Percentiles rank a stretch among this genome's conserved stretches.
These are phyloP conservation scores for Lysiphlebus fabarum DNA, from an alignment of 1,140 invertebrate genomes.

Conservation along the genomic window DNA sequence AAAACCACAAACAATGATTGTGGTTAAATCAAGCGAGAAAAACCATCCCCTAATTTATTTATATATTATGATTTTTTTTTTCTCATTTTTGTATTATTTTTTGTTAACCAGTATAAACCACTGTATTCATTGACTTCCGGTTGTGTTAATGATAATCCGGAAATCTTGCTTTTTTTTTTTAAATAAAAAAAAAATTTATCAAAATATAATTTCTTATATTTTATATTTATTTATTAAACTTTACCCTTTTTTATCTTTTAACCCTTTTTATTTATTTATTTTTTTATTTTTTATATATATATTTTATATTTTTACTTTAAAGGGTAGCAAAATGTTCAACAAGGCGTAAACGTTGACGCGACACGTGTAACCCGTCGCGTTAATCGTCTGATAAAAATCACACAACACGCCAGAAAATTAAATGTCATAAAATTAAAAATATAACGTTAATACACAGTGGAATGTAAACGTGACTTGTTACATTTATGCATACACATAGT, in stretches of 20 bases:
- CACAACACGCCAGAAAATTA: conserved; percentile 45
- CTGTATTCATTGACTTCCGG: conserved; percentile 17
- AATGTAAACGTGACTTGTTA: conserved; percentile 13
- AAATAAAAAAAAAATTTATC: conserved; percentile 12
- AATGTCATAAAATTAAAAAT: conserved; percentile 32
- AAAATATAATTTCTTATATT: too few relatives aligned
- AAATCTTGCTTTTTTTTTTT: conserved; percentile 2
- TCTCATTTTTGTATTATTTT: too few relatives aligned
- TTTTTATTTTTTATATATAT: neutral
- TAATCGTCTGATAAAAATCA: conserved; percentile 58
- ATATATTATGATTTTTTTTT: too few relatives aligned
- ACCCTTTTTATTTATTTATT: neutral
- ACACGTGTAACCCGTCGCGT: conserved; percentile 51
- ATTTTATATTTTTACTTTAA: conserved; percentile 21
- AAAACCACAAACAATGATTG: conserved; percentile 40
- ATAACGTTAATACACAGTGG: conserved; percentile 12
- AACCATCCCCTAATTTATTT: neutral
- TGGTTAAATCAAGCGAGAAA: conserved; percentile 22
- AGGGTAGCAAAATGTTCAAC: conserved; percentile 25
- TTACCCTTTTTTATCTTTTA: neutral
- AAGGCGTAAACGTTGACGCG: conserved; percentile 47
- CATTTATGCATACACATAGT: conserved; percentile 16
- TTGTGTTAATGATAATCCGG: conserved; percentile 21
- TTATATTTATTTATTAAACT: too few relatives aligned
- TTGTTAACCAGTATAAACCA: neutral